Base-by-base conservation (phyloP, 2,888 invertebrate genomes). In the Cinara cedri region DNA sequence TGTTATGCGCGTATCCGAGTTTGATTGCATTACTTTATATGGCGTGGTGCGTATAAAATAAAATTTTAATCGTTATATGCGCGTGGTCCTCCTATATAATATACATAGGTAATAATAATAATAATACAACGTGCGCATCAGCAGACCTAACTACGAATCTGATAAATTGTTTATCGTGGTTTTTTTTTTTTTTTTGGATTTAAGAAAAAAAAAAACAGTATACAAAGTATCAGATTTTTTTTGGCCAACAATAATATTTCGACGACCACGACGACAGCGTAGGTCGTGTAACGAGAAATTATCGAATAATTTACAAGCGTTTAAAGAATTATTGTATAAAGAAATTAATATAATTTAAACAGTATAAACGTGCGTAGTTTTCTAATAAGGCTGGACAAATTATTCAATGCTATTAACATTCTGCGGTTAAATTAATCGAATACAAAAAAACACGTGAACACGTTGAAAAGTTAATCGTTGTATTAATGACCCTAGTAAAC, bases 21-120 rank as follows among this genome's bases (percentile, higher is more conserved):
- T 60, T 51, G 63, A 44, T n/a, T 54, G 74, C 51, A n/a, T 63
- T 51, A 21, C 74, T 74, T 11, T 74, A 74, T 74, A 74, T 74
- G 74, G 74, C 19, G 16, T n/a, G 63, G 42, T n/a, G 21, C 62
- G 10, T 24, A 55, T 63, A 65, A 42, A 24, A 72, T 63, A 63
- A 46, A 60, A 72, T n/a, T 57, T 51, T 42, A 62, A 42, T 49
- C 72, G 26, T 62, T 62, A 42, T 34, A 16, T 11, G 19, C 4
- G 34, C 63, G 54, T 72, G 60, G 60, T 62, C 60, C 72, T 51
- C n/a, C 10, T 46, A 13, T n/a, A n/a, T n/a, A n/a, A n/a, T n/a
- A n/a, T n/a, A n/a, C n/a, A n/a, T n/a, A n/a, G n/a, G n/a, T n/a
- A n/a, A n/a, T n/a, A n/a, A n/a, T n/a, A n/a, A n/a, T 62, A 42